These are phyloP conservation scores for Orbicella faveolata DNA, from an alignment of 64 coral and sea anemone genomes.

Conservation along the genomic window DNA sequence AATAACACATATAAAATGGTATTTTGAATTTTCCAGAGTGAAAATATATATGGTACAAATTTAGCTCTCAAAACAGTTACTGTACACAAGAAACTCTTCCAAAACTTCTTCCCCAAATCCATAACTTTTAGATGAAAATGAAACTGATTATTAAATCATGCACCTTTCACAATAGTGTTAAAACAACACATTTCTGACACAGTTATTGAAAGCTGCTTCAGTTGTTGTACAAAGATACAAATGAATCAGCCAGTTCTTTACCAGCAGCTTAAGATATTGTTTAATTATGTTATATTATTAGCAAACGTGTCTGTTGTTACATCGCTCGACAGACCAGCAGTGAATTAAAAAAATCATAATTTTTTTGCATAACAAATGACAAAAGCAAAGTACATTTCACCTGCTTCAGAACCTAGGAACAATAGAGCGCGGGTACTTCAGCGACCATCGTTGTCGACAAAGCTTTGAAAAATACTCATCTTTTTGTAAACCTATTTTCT, in stretches of 20 bases:
- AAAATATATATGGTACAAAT: not conserved
- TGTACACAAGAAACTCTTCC: too few species aligned
- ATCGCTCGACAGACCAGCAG: not conserved
- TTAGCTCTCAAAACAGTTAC: too few species aligned
- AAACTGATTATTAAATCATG: too few species aligned
- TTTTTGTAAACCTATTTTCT: not conserved
- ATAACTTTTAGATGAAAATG: too few species aligned
- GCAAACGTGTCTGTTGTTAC: not conserved
- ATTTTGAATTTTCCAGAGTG: too few species aligned
- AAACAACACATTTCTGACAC: not conserved
- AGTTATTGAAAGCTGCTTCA: not conserved
- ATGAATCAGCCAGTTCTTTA: not conserved
- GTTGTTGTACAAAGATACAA: not conserved
- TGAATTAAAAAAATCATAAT: not conserved
- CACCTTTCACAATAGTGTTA: not conserved
- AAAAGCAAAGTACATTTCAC: not conserved
- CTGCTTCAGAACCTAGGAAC: not conserved
- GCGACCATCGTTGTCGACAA: not conserved
- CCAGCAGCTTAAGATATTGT: not conserved
- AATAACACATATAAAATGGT: not conserved
- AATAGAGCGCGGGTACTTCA: not conserved
- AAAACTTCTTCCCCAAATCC: too few species aligned
- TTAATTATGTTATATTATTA: not conserved
- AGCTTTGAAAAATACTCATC: not conserved
- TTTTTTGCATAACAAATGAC: constrained; percentile 27